Percentiles rank a stretch among this genome's conserved stretches.
Conservation (phyloP, 2,888 invertebrate species). For the Aleiodes testaceus region DNA sequence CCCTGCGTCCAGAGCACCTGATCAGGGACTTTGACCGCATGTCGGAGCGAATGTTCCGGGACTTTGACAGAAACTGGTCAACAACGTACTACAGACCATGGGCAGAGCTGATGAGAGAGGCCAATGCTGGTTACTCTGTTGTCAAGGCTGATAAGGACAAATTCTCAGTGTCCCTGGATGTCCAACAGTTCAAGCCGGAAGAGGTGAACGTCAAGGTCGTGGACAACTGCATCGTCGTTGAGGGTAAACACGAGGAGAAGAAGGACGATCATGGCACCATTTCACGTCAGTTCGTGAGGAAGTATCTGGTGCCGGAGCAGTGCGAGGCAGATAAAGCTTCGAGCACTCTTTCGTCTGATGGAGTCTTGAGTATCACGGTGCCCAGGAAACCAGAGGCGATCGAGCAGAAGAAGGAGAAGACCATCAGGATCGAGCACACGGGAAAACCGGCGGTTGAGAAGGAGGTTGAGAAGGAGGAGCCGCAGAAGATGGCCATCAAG, state of each 20-base stretch:
- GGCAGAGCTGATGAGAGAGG: constrained; percentile 65
- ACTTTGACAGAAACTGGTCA: constrained; percentile 62
- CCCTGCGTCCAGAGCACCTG: constrained; percentile 57
- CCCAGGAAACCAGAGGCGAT: constrained; percentile 76
- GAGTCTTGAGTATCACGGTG: constrained; percentile 84
- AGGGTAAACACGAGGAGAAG: constrained; percentile 87
- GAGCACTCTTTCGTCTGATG: constrained; percentile 87
- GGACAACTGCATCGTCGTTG: constrained; percentile 80
- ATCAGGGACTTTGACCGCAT: constrained; percentile 31
- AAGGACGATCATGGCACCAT: constrained; percentile 85
- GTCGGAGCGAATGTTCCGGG: constrained; percentile 48
- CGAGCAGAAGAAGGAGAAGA: constrained; percentile 55
- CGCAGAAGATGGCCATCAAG: constrained; percentile 19
- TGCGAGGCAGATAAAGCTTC: constrained; percentile 81
- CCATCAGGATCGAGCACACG: constrained; percentile 62
- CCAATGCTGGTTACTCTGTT: constrained; percentile 74
- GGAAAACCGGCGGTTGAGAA: constrained; percentile 57
- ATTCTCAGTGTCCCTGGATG: constrained; percentile 82
- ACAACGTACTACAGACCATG: constrained; percentile 68
- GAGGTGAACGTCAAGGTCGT: constrained; percentile 77
- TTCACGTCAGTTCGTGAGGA: constrained; percentile 85
- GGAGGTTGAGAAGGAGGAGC: constrained; percentile 41
- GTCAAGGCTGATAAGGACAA: constrained; percentile 80
- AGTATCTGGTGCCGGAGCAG: constrained; percentile 79
- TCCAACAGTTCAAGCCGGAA: constrained; percentile 80